Evolutionary conservation across 2,888 invertebrate genomes (phyloP).

Genomic region (Hetaerina titia): DNA sequence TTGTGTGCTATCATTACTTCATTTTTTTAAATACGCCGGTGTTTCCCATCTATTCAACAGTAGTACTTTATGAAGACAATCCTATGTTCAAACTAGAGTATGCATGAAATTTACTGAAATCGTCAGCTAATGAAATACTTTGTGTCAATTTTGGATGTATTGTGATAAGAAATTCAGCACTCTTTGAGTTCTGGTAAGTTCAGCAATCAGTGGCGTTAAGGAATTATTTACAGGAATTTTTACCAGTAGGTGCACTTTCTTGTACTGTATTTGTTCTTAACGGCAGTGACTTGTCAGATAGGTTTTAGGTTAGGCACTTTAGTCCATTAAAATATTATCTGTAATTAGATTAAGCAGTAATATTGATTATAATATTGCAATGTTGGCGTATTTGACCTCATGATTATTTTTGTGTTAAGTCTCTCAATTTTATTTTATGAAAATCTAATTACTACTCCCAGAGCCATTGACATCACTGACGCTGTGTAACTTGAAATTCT

Average conservation of each 20-base stretch:
- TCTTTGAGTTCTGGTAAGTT: background rate
- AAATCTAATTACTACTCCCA: no score
- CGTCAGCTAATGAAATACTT: background rate
- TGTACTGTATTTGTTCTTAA: background rate
- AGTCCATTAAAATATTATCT: slow-evolving; percentile 37
- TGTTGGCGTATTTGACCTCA: slow-evolving; percentile 67
- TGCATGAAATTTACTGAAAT: slow-evolving; percentile 10
- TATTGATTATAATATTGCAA: background rate
- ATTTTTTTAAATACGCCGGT: background rate
- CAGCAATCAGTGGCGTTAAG: background rate
- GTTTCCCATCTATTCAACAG: slow-evolving; percentile 3
- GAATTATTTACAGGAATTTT: background rate
- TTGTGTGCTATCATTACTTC: background rate
- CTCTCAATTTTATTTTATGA: background rate
- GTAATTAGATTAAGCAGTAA: slow-evolving; percentile 42
- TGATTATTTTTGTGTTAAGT: slow-evolving; percentile 73
- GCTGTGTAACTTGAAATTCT: background rate
- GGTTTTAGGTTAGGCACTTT: slow-evolving; percentile 5
- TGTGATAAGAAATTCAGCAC: background rate
- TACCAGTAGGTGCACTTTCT: background rate
- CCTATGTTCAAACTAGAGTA: slow-evolving; percentile 10
- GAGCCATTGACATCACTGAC: no score
- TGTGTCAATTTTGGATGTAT: background rate
- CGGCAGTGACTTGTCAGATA: background rate
- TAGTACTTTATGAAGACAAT: slow-evolving; percentile 43